Base-by-base conservation (phyloP, 2,888 invertebrate genomes). In the Apotomis betuletana region DNA sequence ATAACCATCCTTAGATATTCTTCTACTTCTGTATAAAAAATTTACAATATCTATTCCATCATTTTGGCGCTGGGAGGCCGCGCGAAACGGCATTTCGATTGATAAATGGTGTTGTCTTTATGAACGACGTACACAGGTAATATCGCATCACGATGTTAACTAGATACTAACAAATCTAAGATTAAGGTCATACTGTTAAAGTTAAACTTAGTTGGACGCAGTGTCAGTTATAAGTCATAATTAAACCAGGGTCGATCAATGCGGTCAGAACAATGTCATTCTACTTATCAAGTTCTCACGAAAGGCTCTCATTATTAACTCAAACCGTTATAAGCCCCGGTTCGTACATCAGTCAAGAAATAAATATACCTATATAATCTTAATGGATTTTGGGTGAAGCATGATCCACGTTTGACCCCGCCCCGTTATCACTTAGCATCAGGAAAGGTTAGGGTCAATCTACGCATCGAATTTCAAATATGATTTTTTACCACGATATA, bases 261-360 rank as follows among this genome's bases (percentile, higher is more conserved):
- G 27, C n/a, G 36, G 51, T 6, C 10, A 27, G 3, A 57, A 41
- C 55, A 57, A 62, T 62, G 69, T 62, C 62, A 62, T 62, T 15
- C 3, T 15, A 69, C 12, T 51, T 69, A 69, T 51, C 69, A 51
- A 38, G 41, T 62, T 51, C 55, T 13, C 36, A 46, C 54, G 27
- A 69, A 61, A 55, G 36, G 0, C 27, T 61, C 46, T 51, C n/a
- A 67, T 49, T 67, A 67, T 38, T 67, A 64, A n/a, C 2, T 52
- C 13, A 6, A 8, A 64, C 54, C 54, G 64, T 64, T 64, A 64
- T 55, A 41, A 44, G 15, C 44, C 44, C 41, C 54, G 44, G 10
- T 41, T 9, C 38, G 8, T 36, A 5, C 38, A 52, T n/a, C 49
- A 41, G 41, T 41, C 41, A 41, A 41, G 57, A 46, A 49, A 6